These are phyloP conservation scores for Triops longicaudatus DNA, from an alignment of 1,140 invertebrate genomes.

Conservation along the genomic window DNA sequence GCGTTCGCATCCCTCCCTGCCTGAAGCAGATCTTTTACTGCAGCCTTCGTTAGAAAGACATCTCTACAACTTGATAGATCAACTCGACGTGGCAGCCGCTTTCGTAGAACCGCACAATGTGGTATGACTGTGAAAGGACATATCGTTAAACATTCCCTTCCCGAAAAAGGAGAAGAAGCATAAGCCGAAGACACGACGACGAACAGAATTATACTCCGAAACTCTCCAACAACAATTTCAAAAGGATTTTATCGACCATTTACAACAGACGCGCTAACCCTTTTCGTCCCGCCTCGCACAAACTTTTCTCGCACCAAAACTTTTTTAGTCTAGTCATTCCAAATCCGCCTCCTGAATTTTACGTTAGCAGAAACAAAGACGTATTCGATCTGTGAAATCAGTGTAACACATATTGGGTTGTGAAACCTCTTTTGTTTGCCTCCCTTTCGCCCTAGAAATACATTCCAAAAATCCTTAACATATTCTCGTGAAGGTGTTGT, in stretches of 20 bases:
- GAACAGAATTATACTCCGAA: too few species aligned
- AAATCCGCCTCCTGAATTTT: background rate
- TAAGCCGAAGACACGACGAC: too few species aligned
- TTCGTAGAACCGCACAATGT: conserved; percentile 23
- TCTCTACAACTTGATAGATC: conserved; percentile 24
- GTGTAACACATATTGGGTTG: background rate
- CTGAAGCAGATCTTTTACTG: conserved; percentile 80
- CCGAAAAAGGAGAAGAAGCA: too few species aligned
- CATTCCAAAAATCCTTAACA: background rate
- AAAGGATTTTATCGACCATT: too few species aligned
- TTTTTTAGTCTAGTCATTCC: background rate
- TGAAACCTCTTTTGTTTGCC: background rate
- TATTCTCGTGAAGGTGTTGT: background rate
- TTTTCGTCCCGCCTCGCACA: too few species aligned
- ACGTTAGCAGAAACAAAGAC: background rate
- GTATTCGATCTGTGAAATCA: background rate
- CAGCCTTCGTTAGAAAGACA: conserved; percentile 57
- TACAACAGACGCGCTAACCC: too few species aligned
- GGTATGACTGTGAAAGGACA: conserved; percentile 7
- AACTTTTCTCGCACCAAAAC: background rate
- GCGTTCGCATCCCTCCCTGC: conserved; percentile 71
- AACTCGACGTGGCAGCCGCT: conserved; percentile 15
- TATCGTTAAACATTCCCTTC: background rate
- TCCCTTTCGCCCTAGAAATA: background rate
- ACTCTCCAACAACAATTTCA: too few species aligned